Conservation (phyloP, 2,113 vertebrate genomes). For the Apaloderma vittatum region DNA sequence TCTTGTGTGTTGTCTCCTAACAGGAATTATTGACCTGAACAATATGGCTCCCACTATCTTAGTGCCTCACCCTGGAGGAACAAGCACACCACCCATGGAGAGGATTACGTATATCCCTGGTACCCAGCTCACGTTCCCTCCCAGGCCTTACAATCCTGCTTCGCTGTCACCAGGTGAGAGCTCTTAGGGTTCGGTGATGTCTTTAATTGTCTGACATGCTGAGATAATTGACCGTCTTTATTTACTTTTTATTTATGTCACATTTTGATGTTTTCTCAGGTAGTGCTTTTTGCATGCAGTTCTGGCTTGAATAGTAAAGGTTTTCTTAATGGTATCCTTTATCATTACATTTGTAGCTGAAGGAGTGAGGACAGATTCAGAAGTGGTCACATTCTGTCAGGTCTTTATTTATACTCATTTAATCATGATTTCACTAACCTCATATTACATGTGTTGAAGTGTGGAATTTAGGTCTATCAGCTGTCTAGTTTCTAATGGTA, state of each 20-base stretch:
- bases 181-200: neutral
- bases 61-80: constrained; percentile 97
- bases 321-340: neutral
- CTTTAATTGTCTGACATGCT: neutral
- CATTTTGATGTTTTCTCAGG: neutral
- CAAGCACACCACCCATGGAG: constrained; percentile 95
- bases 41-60: constrained; percentile 98
- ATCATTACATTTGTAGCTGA: neutral
- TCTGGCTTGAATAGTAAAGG: neutral
- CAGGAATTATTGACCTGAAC: constrained; percentile 99
- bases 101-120: constrained; percentile 96
- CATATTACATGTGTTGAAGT: neutral
- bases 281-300: neutral
- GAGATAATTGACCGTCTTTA: neutral
- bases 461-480: neutral
- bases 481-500: neutral
- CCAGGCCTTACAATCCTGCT: constrained; percentile 94
- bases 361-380: neutral
- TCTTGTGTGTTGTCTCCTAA: constrained; percentile 71
- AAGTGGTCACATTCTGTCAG: neutral
- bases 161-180: constrained; percentile 95
- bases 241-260: neutral
- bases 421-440: neutral
- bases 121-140: constrained; percentile 93
- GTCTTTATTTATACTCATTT: neutral